Percentiles rank a stretch among this genome's conserved stretches.
phyloP scores from a whole-genome alignment of 1,140 invertebrate genomes.

The Drosophila ficusphila region DNA sequence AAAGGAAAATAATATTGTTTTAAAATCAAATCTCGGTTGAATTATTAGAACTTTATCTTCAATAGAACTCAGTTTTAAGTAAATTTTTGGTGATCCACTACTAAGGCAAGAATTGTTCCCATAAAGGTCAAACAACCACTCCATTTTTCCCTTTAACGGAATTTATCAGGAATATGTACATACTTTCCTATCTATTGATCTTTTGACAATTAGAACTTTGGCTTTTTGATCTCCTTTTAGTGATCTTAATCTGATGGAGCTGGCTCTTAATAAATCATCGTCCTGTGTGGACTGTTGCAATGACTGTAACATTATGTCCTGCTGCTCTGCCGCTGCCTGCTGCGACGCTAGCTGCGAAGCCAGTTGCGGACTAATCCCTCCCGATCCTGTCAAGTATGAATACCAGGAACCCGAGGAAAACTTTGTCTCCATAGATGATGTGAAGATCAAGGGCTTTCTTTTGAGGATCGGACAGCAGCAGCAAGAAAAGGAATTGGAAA shows the following conservation, averaged over 20 bases:
- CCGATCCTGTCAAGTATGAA: conserved; percentile 52
- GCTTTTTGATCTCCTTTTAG: background rate
- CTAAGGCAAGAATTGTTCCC: no score
- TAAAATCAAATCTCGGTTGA: no score
- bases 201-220: no score
- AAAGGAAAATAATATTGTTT: no score
- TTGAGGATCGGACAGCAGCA: conserved; percentile 70
- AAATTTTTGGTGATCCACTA: no score
- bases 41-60: no score
- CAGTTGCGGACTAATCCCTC: conserved; percentile 25
- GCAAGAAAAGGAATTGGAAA: conserved; percentile 38
- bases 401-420: conserved; percentile 81
- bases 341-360: conserved; percentile 54
- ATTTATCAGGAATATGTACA: no score
- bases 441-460: conserved; percentile 68
- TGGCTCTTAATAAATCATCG: conserved; percentile 33
- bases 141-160: no score
- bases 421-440: conserved; percentile 80
- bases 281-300: conserved; percentile 61
- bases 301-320: conserved; percentile 44
- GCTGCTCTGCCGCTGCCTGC: conserved; percentile 46
- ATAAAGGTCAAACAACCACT: no score
- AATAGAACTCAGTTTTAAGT: no score
- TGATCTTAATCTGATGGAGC: conserved; percentile 40
- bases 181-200: no score